Conservation (phyloP, 2,113 vertebrate species). For the Pedionomus torquatus region DNA sequence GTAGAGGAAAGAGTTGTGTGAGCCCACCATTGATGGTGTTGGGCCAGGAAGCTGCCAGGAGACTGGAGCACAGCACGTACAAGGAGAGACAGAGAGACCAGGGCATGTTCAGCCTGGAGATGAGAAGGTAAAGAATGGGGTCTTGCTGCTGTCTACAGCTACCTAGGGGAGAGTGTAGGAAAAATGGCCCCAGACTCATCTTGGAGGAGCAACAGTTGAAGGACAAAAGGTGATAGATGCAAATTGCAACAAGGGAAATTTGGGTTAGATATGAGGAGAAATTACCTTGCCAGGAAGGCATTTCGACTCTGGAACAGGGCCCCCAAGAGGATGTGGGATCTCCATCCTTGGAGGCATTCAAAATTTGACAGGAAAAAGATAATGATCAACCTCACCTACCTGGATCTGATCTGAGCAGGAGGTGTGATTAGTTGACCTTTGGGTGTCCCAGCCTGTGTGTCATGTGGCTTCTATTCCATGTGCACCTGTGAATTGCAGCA, state of each 20-base stretch:
- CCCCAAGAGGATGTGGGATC: neutral
- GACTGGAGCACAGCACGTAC: accelerated
- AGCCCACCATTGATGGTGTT: neutral
- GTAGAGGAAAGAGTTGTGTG: neutral
- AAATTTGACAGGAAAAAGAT: neutral
- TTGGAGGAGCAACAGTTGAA: neutral
- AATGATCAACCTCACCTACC: neutral
- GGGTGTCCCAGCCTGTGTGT: neutral
- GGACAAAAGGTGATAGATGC: neutral
- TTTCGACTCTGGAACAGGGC: neutral
- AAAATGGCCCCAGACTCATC: neutral
- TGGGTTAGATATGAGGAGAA: neutral
- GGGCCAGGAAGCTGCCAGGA: neutral
- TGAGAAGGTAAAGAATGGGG: neutral
- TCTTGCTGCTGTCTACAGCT: neutral
- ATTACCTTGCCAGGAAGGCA: neutral
- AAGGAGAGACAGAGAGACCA: neutral
- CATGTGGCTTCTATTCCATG: neutral
- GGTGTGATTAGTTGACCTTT: neutral
- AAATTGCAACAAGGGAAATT: neutral
- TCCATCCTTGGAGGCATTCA: neutral
- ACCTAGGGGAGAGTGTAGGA: neutral
- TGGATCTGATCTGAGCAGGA: neutral
- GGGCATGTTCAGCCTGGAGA: neutral
- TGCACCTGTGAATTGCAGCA: neutral